Conservation (phyloP, 2,113 vertebrate genomes). For the Maccullochella peelii region DNA sequence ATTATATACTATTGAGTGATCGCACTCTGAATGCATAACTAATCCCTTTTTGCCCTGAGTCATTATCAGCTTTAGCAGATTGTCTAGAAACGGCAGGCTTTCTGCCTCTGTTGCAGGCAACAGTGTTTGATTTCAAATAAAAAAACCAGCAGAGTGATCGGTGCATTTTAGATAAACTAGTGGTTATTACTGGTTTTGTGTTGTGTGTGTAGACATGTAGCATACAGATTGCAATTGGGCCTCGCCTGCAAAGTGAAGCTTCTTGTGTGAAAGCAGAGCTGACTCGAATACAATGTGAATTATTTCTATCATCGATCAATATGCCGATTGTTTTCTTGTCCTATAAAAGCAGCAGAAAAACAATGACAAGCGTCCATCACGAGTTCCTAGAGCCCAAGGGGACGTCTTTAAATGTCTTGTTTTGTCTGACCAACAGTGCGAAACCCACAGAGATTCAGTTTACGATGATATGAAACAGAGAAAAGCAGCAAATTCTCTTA, state of each 20-base stretch:
- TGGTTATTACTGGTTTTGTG: conserved; percentile 1
- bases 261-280: neutral
- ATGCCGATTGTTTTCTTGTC: neutral
- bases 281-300: neutral
- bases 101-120: conserved; percentile 24
- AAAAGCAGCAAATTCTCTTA: neutral
- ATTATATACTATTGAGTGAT: conserved; percentile 57
- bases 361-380: neutral
- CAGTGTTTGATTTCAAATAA: conserved; percentile 46
- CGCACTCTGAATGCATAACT: conserved; percentile 54
- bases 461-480: neutral
- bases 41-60: conserved; percentile 54
- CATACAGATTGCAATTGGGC: conserved; percentile 27
- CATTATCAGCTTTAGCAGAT: conserved; percentile 72
- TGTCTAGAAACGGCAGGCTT: conserved; percentile 53
- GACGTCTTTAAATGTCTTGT: neutral
- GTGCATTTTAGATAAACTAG: conserved; percentile 54
- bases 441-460: neutral
- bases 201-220: conserved; percentile 1
- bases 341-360: neutral
- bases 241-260: neutral
- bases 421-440: neutral
- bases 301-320: conserved; percentile 4
- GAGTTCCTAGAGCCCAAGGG: neutral
- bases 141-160: conserved; percentile 12